A percentile compares a stretch with the other conserved stretches of the same genome.
These are phyloP conservation scores for Myiozetetes cayanensis DNA, from an alignment of 2,113 vertebrate genomes.

Conservation along the genomic window DNA sequence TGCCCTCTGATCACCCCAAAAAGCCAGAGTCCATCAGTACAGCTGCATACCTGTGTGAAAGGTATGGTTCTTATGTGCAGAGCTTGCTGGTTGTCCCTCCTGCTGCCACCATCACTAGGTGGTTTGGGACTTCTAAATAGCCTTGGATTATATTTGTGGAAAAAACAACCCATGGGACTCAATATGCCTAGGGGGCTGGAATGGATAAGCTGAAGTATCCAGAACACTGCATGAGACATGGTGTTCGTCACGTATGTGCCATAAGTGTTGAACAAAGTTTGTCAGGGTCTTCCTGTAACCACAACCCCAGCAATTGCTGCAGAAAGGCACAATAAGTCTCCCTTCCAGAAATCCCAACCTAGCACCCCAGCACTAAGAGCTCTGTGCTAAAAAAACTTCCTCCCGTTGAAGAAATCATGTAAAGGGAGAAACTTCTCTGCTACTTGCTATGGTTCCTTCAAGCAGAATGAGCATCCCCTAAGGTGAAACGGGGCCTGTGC, in stretches of 20 bases:
- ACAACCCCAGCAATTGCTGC: not conserved
- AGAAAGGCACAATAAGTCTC: not conserved
- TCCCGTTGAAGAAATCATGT: not conserved
- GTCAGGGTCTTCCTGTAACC: not conserved
- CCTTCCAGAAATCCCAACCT: not conserved
- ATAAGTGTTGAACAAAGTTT: not conserved
- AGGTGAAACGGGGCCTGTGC: not conserved
- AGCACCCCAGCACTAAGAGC: not conserved
- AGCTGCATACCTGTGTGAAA: not conserved
- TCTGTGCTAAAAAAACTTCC: not conserved
- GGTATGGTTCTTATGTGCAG: not conserved
- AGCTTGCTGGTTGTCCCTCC: not conserved
- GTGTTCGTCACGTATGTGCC: not conserved
- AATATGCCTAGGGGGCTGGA: not conserved
- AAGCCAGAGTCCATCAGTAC: not conserved
- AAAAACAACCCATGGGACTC: not conserved
- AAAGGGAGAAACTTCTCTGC: not conserved
- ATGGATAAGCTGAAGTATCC: not conserved
- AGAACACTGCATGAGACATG: rapidly evolving
- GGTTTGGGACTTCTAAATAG: not conserved
- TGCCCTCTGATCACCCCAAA: not conserved
- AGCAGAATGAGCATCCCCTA: not conserved
- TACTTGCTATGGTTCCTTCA: not conserved
- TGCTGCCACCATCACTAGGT: not conserved
- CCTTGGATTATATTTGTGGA: not conserved